A percentile compares a stretch with the other conserved stretches of the same genome.
phyloP scores from a whole-genome alignment of 2,888 invertebrate genomes.

The Ischnura elegans region DNA sequence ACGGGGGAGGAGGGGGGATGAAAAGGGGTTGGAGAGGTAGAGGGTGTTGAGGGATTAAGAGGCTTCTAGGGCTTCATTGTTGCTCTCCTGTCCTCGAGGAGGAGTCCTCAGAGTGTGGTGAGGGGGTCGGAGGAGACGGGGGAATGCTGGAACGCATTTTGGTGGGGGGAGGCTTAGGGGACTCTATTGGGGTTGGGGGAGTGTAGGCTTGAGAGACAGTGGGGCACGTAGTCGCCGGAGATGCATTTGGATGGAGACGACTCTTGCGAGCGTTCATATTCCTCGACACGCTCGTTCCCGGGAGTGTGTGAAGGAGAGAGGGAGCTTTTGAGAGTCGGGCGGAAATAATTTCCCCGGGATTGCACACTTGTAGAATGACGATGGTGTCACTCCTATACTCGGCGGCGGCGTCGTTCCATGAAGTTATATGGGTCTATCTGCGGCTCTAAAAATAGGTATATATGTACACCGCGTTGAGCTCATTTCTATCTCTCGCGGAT shows the following conservation, averaged over 20 bases:
- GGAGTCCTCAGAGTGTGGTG: neutral
- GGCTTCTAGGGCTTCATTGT: neutral
- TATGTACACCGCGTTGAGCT: no score
- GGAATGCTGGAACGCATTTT: neutral
- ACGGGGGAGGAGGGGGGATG: neutral
- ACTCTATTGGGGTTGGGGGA: neutral
- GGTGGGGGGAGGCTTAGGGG: neutral
- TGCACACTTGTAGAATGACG: neutral
- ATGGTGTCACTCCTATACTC: neutral
- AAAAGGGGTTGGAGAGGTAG: neutral
- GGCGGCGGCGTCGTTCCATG: no score
- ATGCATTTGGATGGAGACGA: neutral
- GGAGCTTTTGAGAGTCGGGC: neutral
- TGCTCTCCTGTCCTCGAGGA: constrained; percentile 21
- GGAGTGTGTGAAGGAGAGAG: no score
- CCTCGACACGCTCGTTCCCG: neutral
- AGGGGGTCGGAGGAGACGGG: neutral
- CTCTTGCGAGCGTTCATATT: constrained; percentile 18
- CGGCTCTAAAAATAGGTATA: no score
- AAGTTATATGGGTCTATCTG: no score
- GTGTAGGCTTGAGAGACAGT: neutral
- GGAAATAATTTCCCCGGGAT: neutral
- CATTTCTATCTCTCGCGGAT: no score
- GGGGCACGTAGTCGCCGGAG: neutral
- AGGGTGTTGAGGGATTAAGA: constrained; percentile 1